phyloP scores from a whole-genome alignment of 2,797 vertebrate genomes.

The Stomatorhinus walkeri region DNA sequence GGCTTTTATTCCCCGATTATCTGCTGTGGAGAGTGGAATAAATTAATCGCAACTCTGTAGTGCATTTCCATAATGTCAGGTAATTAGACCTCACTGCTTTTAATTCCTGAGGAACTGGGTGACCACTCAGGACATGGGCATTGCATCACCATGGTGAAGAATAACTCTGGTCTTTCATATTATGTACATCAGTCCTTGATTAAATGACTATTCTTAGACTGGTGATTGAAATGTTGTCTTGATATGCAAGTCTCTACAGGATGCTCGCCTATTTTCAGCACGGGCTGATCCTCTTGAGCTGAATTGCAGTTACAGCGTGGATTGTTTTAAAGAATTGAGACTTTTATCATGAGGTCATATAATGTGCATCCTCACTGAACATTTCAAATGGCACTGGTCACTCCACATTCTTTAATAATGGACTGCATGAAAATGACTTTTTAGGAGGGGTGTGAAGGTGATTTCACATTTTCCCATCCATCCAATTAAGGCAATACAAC shows the following conservation, averaged over 20 bases:
- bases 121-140: conserved; percentile 2
- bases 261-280: background rate
- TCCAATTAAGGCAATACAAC: background rate
- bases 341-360: background rate
- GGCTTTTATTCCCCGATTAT: conserved; percentile 57
- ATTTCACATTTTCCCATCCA: background rate
- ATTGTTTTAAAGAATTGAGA: background rate
- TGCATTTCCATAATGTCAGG: conserved; percentile 63
- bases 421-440: background rate
- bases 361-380: background rate
- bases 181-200: background rate
- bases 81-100: conserved; percentile 37
- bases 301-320: background rate
- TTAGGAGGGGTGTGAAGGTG: background rate
- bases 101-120: conserved; percentile 9
- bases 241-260: conserved; percentile 28
- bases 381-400: background rate
- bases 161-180: background rate
- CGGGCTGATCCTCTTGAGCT: background rate
- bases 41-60: conserved; percentile 58
- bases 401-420: background rate
- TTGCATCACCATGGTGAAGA: background rate
- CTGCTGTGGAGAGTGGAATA: conserved; percentile 41
- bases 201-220: background rate
- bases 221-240: conserved; percentile 30